Evolutionary conservation across 2,888 invertebrate genomes (phyloP), one percentile per base, ranked within the genome.

Genomic region (Linyphia triangularis): DNA sequence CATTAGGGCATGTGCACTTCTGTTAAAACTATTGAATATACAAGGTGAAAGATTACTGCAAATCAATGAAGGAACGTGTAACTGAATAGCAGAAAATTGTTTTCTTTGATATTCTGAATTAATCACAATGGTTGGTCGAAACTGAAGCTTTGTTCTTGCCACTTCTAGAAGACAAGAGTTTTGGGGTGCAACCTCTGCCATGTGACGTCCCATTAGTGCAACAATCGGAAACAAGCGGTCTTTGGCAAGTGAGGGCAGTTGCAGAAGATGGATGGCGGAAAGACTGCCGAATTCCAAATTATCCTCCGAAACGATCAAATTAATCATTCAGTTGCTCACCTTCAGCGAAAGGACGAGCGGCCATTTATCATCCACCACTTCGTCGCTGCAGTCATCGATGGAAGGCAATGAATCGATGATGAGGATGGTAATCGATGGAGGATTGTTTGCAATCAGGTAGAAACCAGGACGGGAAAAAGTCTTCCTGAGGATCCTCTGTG

Each of bases 261-360:
- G 72, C 61, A 9, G 72, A 79, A 79, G 79, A 85, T 85, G 79
- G 85, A 85, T 85, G 30, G 69, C 28, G 24, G 13, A 30, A 24
- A 69, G 28, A 28, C 30, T n/a, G 51, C 43, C 40, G 57, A 59
- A 85, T 85, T 79, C 65, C 67, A 28, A 77, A 78, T 79, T 78
- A 72, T 72, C 69, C 61, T 33, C 51, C 33, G 40, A 28, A 26
- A n/a, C 72, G 43, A 85, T 85, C 78, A 72, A 78, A 85, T 85
- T 78, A 85, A 85, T 85, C 78, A 85, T 85, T 79, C 77, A 85
- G 69, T 78, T 85, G 70, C 70, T 65, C 78, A 72, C 85, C 77
- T 72, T 61, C 51, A n/a, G 51, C 13, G 13, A 37, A 30, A 51
- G 61, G 72, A 85, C 85, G 69, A 85, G 77, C 57, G 78, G 61